Evolutionary conservation across 2,113 vertebrate genomes (phyloP).

Genomic region (Sphaerodactylus townsendi): DNA sequence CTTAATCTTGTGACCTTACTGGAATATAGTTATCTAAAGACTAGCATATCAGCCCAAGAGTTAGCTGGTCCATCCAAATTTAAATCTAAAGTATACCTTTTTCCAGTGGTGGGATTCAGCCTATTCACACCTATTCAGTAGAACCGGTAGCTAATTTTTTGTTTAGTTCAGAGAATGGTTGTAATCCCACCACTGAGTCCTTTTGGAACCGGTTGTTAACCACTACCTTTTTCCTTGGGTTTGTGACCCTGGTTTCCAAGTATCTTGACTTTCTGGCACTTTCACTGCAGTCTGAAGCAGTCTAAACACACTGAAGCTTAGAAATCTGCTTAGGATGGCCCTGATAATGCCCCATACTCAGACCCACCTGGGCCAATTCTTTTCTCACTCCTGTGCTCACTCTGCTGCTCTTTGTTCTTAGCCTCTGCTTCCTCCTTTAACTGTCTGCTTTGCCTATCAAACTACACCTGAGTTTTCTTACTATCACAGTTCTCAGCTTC

Average conservation of each 20-base stretch:
- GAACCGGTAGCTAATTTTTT: no score
- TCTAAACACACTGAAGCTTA: no score
- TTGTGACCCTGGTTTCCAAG: background rate
- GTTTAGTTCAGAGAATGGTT: no score
- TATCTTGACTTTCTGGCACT: no score
- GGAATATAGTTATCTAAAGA: background rate
- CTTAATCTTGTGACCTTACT: background rate
- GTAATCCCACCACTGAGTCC: no score
- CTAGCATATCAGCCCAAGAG: background rate
- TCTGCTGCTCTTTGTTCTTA: background rate
- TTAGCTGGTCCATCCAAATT: background rate
- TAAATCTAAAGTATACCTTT: background rate
- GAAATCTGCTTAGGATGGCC: no score
- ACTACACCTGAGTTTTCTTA: background rate
- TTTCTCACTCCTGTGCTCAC: background rate
- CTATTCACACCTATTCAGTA: no score
- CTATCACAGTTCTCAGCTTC: background rate
- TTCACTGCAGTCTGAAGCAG: no score
- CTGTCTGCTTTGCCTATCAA: background rate
- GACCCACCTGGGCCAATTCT: no score
- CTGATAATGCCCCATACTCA: no score
- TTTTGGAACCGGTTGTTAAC: no score
- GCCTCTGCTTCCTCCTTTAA: background rate
- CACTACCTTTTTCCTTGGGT: background rate
- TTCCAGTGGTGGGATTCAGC: no score